phyloP scores from a whole-genome alignment of 2,113 vertebrate genomes.

The Triplophysa siluroides region DNA sequence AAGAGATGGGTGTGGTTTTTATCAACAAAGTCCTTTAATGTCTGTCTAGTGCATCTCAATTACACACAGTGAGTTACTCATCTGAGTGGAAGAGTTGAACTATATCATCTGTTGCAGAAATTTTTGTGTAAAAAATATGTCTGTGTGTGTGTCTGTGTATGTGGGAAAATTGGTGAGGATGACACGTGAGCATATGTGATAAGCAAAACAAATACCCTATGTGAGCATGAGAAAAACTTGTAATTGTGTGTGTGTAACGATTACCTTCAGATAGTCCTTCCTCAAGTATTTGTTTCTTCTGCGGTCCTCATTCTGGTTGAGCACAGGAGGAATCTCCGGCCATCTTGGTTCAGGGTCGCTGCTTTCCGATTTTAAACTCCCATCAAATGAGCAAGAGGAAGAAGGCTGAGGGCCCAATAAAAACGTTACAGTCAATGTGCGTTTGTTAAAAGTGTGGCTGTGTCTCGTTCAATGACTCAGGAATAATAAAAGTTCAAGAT shows the following conservation, averaged over 20 bases:
- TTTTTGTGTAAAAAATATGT: neutral
- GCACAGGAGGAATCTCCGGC: conserved; percentile 85
- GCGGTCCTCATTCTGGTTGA: conserved; percentile 92
- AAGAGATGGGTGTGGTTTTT: too few species aligned
- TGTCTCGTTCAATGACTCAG: neutral
- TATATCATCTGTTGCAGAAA: neutral
- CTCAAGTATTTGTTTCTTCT: conserved; percentile 91
- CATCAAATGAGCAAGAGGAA: conserved; percentile 75
- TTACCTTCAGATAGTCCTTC: conserved; percentile 96
- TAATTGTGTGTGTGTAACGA: neutral
- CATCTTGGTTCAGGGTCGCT: conserved; percentile 82
- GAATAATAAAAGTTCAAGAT: neutral
- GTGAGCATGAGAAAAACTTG: neutral
- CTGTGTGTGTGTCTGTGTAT: neutral
- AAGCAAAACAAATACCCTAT: too few species aligned
- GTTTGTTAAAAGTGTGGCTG: neutral
- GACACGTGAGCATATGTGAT: neutral
- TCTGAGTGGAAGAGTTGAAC: neutral
- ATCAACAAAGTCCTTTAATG: too few species aligned
- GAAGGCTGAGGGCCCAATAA: conserved; percentile 63
- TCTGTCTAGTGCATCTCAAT: too few species aligned
- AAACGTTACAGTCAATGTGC: neutral
- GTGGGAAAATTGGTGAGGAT: neutral
- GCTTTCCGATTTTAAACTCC: conserved; percentile 79
- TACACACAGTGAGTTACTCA: too few species aligned